phyloP scores from a whole-genome alignment of 2,113 vertebrate genomes.

The Melanotaenia duboulayi region DNA sequence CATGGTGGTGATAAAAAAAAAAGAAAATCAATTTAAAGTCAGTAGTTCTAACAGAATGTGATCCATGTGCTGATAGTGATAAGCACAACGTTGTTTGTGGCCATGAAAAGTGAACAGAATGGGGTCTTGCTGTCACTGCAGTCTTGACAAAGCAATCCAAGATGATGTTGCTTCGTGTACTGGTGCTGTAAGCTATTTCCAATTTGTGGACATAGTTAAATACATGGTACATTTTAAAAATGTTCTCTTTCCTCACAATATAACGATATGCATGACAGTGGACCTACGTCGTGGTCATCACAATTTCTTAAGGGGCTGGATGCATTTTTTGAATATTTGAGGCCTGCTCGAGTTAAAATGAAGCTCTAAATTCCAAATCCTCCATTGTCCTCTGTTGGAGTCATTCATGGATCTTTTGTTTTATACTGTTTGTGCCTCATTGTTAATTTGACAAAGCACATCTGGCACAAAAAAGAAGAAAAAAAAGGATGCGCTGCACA shows the following conservation, averaged over 20 bases:
- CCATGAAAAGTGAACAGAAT: not conserved
- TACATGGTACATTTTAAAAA: not conserved
- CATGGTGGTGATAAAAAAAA: not conserved
- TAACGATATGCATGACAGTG: not conserved
- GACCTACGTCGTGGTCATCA: constrained; percentile 6
- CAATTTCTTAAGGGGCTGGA: not conserved
- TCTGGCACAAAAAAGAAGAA: not conserved
- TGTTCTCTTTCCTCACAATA: not conserved
- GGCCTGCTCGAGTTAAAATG: not conserved
- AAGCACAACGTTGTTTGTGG: not conserved
- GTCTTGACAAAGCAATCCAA: not conserved
- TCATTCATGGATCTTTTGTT: not conserved
- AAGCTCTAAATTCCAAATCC: not conserved
- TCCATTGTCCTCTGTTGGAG: not conserved
- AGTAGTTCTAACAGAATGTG: not conserved
- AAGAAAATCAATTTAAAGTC: not conserved
- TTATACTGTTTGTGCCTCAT: not conserved
- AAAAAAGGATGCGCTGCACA: not conserved
- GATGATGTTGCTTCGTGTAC: not conserved
- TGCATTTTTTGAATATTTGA: constrained; percentile 1
- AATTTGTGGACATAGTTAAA: not conserved
- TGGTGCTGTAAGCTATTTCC: not conserved
- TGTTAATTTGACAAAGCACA: not conserved
- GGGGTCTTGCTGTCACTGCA: not conserved
- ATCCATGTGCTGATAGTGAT: not conserved